Evolutionary conservation across 2,888 invertebrate species (phyloP).

Genomic region (Cancer borealis): DNA sequence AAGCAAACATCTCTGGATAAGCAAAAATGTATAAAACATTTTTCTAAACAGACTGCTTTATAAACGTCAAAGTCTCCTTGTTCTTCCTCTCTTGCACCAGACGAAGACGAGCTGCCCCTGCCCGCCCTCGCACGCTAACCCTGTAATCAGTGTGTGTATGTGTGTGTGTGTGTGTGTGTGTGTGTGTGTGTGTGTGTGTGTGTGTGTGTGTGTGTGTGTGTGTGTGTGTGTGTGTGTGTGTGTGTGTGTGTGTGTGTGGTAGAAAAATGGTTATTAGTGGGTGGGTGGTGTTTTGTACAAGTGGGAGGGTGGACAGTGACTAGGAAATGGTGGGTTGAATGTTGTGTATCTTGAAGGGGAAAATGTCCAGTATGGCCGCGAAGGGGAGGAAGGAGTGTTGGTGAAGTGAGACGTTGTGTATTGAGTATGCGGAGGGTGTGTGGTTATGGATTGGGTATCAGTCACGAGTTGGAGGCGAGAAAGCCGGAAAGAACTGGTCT

Average conservation of each 20-base stretch:
- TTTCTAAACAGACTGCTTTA: too few species aligned
- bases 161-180: not conserved
- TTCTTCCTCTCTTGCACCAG: too few species aligned
- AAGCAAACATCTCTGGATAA: too few species aligned
- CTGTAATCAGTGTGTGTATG: too few species aligned
- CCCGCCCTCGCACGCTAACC: too few species aligned
- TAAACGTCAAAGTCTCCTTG: too few species aligned
- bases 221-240: not conserved
- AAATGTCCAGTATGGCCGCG: too few species aligned
- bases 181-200: slow-evolving; percentile 42
- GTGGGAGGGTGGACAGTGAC: not conserved
- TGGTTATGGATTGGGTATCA: too few species aligned
- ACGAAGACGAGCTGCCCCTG: too few species aligned
- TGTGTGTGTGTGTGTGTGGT: not conserved
- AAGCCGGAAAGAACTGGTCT: not conserved
- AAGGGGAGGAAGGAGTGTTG: not conserved
- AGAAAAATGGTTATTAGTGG: not conserved
- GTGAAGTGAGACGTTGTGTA: not conserved
- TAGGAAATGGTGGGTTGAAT: not conserved
- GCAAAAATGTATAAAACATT: too few species aligned
- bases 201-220: slow-evolving; percentile 35
- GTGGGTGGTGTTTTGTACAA: not conserved
- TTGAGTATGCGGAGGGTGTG: too few species aligned
- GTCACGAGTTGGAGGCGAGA: not conserved
- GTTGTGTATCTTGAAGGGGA: too few species aligned